Conservation (phyloP, 2,797 vertebrate species). For the Oceanodroma leucorhoa region DNA sequence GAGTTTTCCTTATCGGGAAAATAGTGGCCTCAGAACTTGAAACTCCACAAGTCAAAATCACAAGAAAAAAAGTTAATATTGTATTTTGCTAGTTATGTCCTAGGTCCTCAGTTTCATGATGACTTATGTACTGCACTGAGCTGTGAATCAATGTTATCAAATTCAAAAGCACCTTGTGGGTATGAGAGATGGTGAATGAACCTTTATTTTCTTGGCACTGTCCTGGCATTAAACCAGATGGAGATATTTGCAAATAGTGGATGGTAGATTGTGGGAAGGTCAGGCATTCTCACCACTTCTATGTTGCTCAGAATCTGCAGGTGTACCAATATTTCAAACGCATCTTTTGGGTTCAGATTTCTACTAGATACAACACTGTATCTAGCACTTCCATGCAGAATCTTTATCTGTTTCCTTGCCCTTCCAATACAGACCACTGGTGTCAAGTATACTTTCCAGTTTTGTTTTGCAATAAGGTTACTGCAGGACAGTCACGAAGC, state of each 20-base stretch:
- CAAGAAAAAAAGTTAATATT: not conserved
- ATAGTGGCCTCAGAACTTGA: not conserved
- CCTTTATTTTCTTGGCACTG: slow-evolving; percentile 11
- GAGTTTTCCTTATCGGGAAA: not conserved
- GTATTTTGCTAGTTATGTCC: not conserved
- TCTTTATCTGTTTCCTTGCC: not conserved
- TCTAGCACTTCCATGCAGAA: not conserved
- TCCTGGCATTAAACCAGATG: slow-evolving; percentile 13
- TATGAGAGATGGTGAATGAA: slow-evolving; percentile 4
- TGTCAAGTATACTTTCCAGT: fast-evolving
- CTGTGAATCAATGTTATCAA: not conserved
- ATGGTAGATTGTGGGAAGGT: not conserved
- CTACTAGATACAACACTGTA: not conserved
- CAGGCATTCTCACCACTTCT: not conserved
- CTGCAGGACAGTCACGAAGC: not conserved
- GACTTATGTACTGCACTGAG: not conserved
- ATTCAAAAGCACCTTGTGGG: not conserved
- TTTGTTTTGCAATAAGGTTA: not conserved
- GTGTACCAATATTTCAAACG: not conserved
- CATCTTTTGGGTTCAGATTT: not conserved
- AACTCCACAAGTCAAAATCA: not conserved
- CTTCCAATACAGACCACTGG: not conserved
- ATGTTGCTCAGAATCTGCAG: not conserved
- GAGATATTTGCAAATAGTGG: not conserved
- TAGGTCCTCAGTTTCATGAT: not conserved